Percentiles rank a stretch among this genome's conserved stretches.
These are phyloP conservation scores for Drosophila cardini DNA, from an alignment of 1,140 invertebrate genomes.

Conservation along the genomic window DNA sequence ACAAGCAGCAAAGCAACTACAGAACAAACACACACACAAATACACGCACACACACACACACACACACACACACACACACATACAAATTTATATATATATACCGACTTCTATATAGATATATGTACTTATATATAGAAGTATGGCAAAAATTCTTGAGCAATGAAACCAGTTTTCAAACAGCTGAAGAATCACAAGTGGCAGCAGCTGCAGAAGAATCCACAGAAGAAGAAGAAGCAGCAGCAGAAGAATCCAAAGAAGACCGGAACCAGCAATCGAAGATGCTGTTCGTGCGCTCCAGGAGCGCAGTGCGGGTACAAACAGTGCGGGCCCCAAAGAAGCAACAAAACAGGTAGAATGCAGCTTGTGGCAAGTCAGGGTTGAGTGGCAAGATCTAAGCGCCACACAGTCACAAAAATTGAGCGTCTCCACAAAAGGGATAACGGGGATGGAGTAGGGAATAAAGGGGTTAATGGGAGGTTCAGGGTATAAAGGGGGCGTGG, in stretches of 20 bases:
- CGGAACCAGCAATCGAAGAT: slow-evolving; percentile 39
- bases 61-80: slow-evolving; percentile 24
- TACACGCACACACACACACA: background rate
- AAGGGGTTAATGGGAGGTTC: too few species aligned
- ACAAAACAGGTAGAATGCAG: slow-evolving; percentile 4
- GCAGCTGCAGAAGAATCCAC: slow-evolving; percentile 39
- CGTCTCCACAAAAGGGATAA: background rate
- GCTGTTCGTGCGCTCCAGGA: slow-evolving; percentile 28
- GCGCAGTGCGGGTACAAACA: slow-evolving; percentile 38
- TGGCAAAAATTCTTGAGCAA: slow-evolving; percentile 75
- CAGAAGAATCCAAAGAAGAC: slow-evolving; percentile 30
- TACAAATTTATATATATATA: background rate
- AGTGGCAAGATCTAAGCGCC: slow-evolving; percentile 15
- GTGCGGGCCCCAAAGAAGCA: background rate
- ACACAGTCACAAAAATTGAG: slow-evolving; percentile 7
- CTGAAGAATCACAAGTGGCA: slow-evolving; percentile 43
- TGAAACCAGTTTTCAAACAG: slow-evolving; percentile 70
- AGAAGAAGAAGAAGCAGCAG: slow-evolving; percentile 38
- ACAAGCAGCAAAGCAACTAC: slow-evolving; percentile 5
- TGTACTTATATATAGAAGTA: slow-evolving; percentile 20
- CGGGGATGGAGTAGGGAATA: too few species aligned
- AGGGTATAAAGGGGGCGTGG: background rate
- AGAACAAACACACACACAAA: slow-evolving; percentile 12
- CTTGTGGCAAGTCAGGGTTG: background rate
- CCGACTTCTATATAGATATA: too few species aligned